Base-by-base conservation (phyloP, 2,888 invertebrate species). In the Hermaeophaga mercurialis region DNA sequence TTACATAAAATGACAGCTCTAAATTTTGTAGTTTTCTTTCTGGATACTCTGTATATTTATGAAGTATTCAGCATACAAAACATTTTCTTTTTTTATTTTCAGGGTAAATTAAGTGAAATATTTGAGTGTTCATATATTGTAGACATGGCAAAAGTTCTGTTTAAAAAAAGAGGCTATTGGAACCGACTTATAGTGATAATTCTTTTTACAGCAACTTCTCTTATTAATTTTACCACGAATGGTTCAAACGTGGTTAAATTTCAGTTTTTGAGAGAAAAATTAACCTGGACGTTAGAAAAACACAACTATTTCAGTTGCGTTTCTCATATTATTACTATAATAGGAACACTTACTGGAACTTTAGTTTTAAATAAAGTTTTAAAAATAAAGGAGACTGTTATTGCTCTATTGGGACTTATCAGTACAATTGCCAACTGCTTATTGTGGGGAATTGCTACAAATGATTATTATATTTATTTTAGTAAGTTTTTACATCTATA, bases 201-300 rank as follows among this genome's bases (percentile, higher is more conserved):
- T 7, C 11, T 47, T 9, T 9, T 47, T 7, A 8, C 22, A 3
- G 4, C 47, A 12, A 22, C 12, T 5, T 3, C 22, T 1, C n/a
- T 47, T 1, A 47, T 22, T 8, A 36, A 34, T 22, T 47, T 22
- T 22, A 47, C 12, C 12, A 2, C 34, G 1, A 34, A 12, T 22
- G 34, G 47, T 8, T n/a, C n/a, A 9, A 34, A 19, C 12, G 19
- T 47, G 1, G 22, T 47, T 6, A 47, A 1, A 22, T 47, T 47
- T 22, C 47, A 31, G 9, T 47, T 47, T 22, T 47, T 47, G 11
- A 31, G 47, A 12, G 18, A 47, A 19, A 19, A 34, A n/a, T 22
- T 47, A 8, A 8, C 12, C 3, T 47, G 47, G 47, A 47, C 47
- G 2, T 14, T 47, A 8, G 14, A 2, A 11, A 47, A 47, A 47